phyloP scores from a whole-genome alignment of 2,888 invertebrate genomes.

The Ormyrus pomaceus region DNA sequence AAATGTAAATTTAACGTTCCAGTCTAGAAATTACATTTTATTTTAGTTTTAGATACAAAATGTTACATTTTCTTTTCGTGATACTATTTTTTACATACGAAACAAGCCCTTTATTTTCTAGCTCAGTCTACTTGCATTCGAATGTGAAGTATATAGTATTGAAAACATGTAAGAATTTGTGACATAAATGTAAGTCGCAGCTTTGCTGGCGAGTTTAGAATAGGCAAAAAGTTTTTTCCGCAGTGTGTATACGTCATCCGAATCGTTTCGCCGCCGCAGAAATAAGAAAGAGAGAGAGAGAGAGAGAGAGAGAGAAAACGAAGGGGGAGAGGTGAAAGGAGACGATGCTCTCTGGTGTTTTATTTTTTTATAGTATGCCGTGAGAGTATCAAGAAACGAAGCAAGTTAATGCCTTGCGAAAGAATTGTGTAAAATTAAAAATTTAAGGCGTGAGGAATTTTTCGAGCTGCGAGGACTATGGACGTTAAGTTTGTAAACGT shows the following conservation, averaged over 20 bases:
- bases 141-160: conserved; percentile 33
- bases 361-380: conserved; percentile 69
- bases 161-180: not conserved
- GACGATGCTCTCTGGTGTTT: conserved; percentile 70
- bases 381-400: conserved; percentile 5
- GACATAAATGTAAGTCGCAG: conserved; percentile 59
- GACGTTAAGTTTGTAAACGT: conserved; percentile 65
- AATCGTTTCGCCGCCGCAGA: no score
- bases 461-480: conserved; percentile 63
- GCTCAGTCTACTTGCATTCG: conserved; percentile 5
- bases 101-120: not conserved
- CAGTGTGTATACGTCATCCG: not conserved
- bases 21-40: conserved; percentile 6
- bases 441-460: conserved; percentile 58
- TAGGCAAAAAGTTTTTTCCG: conserved; percentile 47
- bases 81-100: conserved; percentile 31
- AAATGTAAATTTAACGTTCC: conserved; percentile 16
- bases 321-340: not conserved
- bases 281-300: no score
- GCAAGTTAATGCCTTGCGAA: not conserved
- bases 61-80: conserved; percentile 40
- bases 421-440: conserved; percentile 43
- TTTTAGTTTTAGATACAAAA: conserved; percentile 31
- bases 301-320: no score
- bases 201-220: conserved; percentile 35